Evolutionary conservation across 2,113 vertebrate species (phyloP).

Genomic region (Galbula dea): DNA sequence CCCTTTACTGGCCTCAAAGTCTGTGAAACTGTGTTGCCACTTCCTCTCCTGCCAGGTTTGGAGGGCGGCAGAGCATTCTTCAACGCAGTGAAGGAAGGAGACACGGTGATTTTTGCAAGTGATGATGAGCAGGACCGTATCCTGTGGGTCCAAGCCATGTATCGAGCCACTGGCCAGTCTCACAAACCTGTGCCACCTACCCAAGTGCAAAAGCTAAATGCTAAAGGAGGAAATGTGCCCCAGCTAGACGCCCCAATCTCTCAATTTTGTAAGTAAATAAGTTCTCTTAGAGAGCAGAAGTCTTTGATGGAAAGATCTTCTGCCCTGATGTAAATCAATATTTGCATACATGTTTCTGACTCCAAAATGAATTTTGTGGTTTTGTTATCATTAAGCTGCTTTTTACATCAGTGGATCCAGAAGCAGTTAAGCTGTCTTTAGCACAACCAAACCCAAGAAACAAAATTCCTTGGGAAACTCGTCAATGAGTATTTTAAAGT

Average conservation of each 20-base stretch:
- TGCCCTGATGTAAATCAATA: slow-evolving; percentile 32
- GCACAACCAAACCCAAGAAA: slow-evolving; percentile 17
- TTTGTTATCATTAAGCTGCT: slow-evolving; percentile 3
- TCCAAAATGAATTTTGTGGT: not conserved
- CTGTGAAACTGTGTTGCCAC: not conserved
- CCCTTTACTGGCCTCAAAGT: not conserved
- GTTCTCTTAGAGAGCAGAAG: slow-evolving; percentile 37
- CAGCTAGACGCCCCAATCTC: slow-evolving; percentile 97
- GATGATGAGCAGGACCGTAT: slow-evolving; percentile 98
- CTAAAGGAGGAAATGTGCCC: slow-evolving; percentile 89
- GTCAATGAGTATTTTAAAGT: slow-evolving; percentile 72
- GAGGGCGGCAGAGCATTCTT: slow-evolving; percentile 97
- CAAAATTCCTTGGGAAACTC: slow-evolving; percentile 25
- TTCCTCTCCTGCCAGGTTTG: slow-evolving; percentile 78
- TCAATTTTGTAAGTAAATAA: slow-evolving; percentile 96
- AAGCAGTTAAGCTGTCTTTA: slow-evolving; percentile 23
- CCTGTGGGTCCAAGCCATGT: slow-evolving; percentile 99
- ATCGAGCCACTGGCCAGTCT: slow-evolving; percentile 95
- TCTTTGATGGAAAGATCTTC: slow-evolving; percentile 38
- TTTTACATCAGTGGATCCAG: slow-evolving; percentile 41
- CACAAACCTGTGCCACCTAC: slow-evolving; percentile 97
- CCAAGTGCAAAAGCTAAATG: slow-evolving; percentile 98
- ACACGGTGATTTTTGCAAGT: slow-evolving; percentile 98
- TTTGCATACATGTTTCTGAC: not conserved
- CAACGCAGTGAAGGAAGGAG: slow-evolving; percentile 97